Conservation (phyloP, 2,113 vertebrate species). For the Callopanchax toddi region DNA sequence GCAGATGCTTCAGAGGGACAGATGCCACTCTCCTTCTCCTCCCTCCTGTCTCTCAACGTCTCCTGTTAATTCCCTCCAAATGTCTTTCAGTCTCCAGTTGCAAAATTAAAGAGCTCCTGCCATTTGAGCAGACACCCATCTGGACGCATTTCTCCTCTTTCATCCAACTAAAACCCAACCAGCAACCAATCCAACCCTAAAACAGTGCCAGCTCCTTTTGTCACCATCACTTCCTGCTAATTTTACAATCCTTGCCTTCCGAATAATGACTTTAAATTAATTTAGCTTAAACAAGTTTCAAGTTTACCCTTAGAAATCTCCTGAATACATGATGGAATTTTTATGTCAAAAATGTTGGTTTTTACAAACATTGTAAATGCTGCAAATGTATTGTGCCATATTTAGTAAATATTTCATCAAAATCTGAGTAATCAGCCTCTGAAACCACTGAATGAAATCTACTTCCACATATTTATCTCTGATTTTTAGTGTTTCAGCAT, state of each 20-base stretch:
- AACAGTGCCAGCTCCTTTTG: too few relatives aligned
- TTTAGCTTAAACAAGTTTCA: too few relatives aligned
- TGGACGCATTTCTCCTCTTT: constrained; percentile 9
- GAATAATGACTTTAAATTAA: too few relatives aligned
- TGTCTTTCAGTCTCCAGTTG: constrained; percentile 8
- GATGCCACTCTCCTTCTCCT: constrained; percentile 40
- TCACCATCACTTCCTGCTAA: too few relatives aligned
- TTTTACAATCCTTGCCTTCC: too few relatives aligned
- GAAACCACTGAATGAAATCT: constrained; percentile 47
- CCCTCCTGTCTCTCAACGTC: constrained; percentile 44
- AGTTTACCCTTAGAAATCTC: too few relatives aligned
- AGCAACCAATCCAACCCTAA: not conserved
- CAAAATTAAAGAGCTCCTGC: constrained; percentile 33
- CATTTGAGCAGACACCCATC: constrained; percentile 25
- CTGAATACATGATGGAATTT: too few relatives aligned
- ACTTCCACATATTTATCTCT: constrained; percentile 33
- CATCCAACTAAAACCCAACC: not conserved
- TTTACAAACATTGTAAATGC: too few relatives aligned
- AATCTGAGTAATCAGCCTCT: constrained; percentile 38
- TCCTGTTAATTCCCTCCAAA: constrained; percentile 35
- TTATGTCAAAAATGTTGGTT: too few relatives aligned
- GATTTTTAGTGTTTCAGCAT: not conserved
- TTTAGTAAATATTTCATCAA: too few relatives aligned
- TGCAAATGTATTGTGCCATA: too few relatives aligned
- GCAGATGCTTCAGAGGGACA: constrained; percentile 57